phyloP scores from a whole-genome alignment of 2,113 vertebrate genomes.

The Petroica traversi region DNA sequence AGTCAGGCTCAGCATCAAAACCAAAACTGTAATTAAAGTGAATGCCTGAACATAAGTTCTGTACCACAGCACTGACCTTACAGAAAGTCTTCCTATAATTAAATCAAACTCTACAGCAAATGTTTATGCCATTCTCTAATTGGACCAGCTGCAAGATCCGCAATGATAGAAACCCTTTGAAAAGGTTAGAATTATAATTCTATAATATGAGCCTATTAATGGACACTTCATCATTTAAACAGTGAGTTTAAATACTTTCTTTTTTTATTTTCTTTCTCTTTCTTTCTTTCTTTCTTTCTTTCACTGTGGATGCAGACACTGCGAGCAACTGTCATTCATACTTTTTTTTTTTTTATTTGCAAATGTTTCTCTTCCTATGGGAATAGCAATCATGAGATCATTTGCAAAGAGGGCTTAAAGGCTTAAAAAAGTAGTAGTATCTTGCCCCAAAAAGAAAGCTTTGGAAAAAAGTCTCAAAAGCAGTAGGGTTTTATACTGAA shows the following conservation, averaged over 20 bases:
- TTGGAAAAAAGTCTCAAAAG: background rate
- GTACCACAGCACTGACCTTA: constrained; percentile 15
- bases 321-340: background rate
- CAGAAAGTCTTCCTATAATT: background rate
- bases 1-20: background rate
- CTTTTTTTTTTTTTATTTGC: background rate
- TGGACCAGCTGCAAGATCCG: constrained; percentile 18
- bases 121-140: constrained; percentile 30
- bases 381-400: background rate
- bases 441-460: background rate
- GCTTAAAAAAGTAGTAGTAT: background rate
- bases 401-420: constrained; percentile 39
- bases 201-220: constrained; percentile 5
- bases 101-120: constrained; percentile 32
- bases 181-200: constrained; percentile 46
- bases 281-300: background rate
- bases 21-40: background rate
- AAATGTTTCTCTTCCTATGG: background rate
- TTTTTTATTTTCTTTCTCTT: background rate
- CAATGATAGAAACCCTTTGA: constrained; percentile 11
- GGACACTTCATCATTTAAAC: constrained; percentile 3
- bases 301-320: background rate
- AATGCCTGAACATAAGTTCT: background rate
- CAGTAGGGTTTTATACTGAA: background rate
- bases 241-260: background rate